Percentiles rank a stretch among this genome's conserved stretches.
Evolutionary conservation across 2,113 vertebrate species (phyloP).

Genomic region (Macrotus californicus): DNA sequence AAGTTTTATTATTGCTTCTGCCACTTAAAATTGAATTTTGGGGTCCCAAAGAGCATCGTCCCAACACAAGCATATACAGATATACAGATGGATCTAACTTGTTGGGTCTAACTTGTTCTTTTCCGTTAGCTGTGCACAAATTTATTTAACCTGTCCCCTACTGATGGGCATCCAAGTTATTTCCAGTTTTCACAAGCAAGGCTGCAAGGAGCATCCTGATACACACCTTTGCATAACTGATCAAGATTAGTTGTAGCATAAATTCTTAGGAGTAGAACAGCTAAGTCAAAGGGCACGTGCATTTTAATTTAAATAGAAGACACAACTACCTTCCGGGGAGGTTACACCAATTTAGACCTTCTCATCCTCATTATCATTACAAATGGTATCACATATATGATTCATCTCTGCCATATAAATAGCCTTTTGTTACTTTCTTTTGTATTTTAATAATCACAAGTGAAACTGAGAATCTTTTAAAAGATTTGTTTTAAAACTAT

Average conservation of each 20-base stretch:
- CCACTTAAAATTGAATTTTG: not conserved
- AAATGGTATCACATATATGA: not conserved
- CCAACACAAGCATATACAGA: not conserved
- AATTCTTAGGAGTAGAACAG: not conserved
- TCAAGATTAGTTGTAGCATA: not conserved
- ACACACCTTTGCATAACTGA: not conserved
- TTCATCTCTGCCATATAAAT: not conserved
- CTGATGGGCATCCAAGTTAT: not conserved
- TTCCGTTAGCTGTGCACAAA: not conserved
- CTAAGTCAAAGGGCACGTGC: not conserved
- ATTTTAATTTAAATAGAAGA: not conserved
- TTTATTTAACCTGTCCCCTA: not conserved
- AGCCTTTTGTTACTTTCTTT: not conserved
- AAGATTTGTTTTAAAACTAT: not conserved
- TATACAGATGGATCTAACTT: not conserved
- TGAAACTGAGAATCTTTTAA: not conserved
- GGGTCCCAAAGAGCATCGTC: not conserved
- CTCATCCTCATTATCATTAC: not conserved
- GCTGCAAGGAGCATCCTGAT: not conserved
- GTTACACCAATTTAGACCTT: not conserved
- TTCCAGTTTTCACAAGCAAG: not conserved
- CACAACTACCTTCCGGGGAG: not conserved
- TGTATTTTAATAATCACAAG: not conserved
- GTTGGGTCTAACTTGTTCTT: not conserved
- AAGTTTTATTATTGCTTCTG: not conserved